Evolutionary conservation across 2,888 invertebrate genomes (phyloP), one percentile per base, ranked within the genome.

Genomic region (Malacosoma neustria): DNA sequence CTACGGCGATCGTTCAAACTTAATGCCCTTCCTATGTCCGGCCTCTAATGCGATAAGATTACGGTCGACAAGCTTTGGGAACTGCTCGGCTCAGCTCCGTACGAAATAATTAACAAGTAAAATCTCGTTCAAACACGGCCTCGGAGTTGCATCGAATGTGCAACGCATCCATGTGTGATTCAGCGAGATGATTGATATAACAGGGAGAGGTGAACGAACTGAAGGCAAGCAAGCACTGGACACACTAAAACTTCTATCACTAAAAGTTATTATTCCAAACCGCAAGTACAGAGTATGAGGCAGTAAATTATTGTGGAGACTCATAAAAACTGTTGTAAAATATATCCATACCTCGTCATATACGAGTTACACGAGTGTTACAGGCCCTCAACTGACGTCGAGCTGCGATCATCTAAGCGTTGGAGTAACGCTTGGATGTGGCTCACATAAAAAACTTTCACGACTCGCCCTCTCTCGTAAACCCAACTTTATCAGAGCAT

Each of bases 11-110:
- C 79, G 76, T 77, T 79, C 80, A 77, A 81, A 81, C 74, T 75
- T 80, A 80, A 81, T 81, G 79, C 77, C 81, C 81, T 84, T 84
- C 81, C 81, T 82, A 82, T 84, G 82, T 84, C 82, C 82, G 84
- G 81, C 65, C 76, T 74, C 73, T 69, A 72, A 72, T 69, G 69
- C 72, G 81, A 81, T 81, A 79, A 82, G 81, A 81, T 80, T 80
- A 77, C 69, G 60, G 61, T 54, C 62, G 52, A 51, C 48, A 30
- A 39, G 29, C 12, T 14, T 6, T 34, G 36, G 33, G 30, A 35
- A 30, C 31, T 22, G 37, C 41, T 43, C 40, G 35, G 35, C 42
- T 45, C 41, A 9, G 9, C 5, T 22, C 9, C 22, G 22, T 52
- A 48, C 40, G 38, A 22, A 31, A 33, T 30, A 35, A 41, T 32